Base-by-base conservation (phyloP, 2,113 vertebrate species). In the Atlantisia rogersi region DNA sequence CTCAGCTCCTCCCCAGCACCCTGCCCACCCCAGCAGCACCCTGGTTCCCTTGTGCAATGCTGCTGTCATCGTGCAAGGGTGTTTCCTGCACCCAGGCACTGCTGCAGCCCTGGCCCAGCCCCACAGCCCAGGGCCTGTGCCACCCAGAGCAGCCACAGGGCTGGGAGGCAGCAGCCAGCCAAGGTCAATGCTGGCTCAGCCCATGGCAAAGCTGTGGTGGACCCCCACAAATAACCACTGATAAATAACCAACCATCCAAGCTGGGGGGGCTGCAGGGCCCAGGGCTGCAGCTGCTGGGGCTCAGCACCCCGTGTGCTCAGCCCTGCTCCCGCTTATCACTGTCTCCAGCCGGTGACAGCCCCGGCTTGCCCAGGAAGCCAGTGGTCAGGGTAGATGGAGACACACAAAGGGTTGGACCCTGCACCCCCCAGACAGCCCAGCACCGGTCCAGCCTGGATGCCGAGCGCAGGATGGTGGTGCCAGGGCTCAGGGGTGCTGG, bases 391-490 rank as follows among this genome's bases (percentile, higher is more conserved):
- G 31, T 1, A 40, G 69, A 32, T 9, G 55, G 48, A 40, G 69
- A 22, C 56, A 35, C 2, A 1, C 4, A 0, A 53, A 35, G 25
- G 7, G 35, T 18, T 2, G 0, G 77, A 56, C 10, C n/a, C 48
- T 42, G 62, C 60, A 28, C 21, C 32, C 46, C 44, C 0, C 0
- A 24, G 63, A 63, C 13, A 32, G 7, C 24, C 32, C 89, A 65
- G 70, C 89, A 58, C 40, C 0, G 0, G 9, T 12, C n/a, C 1
- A 4, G 53, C 56, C 29, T 0, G 0, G 18, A 56, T 15, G 53
- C 55, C 1, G 31, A 18, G 0, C 1, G 1, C 1, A 8, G 69
- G 29, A 70, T 32, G 24, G 62, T 12, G 20, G 11, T 46, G 35
- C 10, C 9, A 6, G 48, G n/a, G 32, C 40, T 40, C 1, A 1